These are phyloP conservation scores for Rhodinocichla rosea DNA, from an alignment of 2,113 vertebrate genomes.

Conservation along the genomic window DNA sequence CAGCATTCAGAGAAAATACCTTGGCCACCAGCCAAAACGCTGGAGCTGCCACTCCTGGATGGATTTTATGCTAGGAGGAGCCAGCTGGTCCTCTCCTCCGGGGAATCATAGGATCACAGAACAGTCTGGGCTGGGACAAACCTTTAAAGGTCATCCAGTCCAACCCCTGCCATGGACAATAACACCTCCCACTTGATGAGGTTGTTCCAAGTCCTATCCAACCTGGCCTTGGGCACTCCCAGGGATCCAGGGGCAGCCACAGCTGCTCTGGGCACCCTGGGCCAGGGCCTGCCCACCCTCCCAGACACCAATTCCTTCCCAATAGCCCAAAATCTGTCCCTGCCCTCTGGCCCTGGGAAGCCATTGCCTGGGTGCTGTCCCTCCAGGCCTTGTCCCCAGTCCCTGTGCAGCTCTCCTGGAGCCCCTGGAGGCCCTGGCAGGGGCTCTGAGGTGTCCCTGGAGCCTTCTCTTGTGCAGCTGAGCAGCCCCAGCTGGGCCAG, in stretches of 20 bases:
- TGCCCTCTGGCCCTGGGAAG: too few species aligned
- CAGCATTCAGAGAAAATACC: background rate
- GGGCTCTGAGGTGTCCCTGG: too few species aligned
- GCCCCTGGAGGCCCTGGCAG: too few species aligned
- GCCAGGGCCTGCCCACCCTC: background rate
- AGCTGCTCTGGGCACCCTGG: background rate
- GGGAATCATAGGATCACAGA: background rate
- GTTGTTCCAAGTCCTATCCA: rapidly evolving
- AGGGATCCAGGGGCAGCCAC: background rate
- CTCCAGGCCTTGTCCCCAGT: too few species aligned
- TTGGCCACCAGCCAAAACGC: background rate
- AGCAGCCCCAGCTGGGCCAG: too few species aligned
- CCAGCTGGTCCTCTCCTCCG: background rate
- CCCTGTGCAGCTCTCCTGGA: too few species aligned
- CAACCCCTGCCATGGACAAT: rapidly evolving
- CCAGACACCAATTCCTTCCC: too few species aligned
- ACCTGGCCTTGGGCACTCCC: rapidly evolving
- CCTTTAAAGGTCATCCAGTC: rapidly evolving
- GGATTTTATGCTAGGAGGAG: background rate
- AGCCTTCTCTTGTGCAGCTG: too few species aligned
- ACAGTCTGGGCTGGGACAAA: background rate
- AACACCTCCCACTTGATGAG: rapidly evolving
- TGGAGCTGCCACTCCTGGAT: background rate
- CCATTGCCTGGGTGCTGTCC: too few species aligned
- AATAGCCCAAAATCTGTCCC: too few species aligned